Evolutionary conservation across 2,888 invertebrate genomes (phyloP).

Genomic region (Drymonia ruficornis): DNA sequence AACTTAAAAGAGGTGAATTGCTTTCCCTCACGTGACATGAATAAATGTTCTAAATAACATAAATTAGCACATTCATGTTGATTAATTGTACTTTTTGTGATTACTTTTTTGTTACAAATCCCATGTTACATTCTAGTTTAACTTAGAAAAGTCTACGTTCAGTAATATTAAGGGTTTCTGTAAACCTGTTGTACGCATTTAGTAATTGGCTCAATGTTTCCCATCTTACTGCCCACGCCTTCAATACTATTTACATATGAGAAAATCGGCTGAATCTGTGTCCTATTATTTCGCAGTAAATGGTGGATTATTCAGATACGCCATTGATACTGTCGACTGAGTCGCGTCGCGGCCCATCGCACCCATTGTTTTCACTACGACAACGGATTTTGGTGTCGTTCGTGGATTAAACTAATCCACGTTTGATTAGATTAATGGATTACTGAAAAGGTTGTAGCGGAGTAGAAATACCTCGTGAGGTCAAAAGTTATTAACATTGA

Average conservation of each 20-base stretch:
- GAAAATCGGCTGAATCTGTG: neutral
- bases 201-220: neutral
- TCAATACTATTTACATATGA: neutral
- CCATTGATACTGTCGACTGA: slow-evolving; percentile 36
- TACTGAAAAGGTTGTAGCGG: neutral
- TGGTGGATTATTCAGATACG: slow-evolving; percentile 31
- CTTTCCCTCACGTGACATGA: neutral
- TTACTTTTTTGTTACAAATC: neutral
- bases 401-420: slow-evolving; percentile 22
- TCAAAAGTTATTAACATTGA: too few species aligned
- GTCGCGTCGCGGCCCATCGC: slow-evolving; percentile 30
- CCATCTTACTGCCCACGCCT: neutral
- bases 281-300: slow-evolving; percentile 8
- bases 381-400: slow-evolving; percentile 12
- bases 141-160: too few species aligned
- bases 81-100: neutral
- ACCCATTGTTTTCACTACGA: slow-evolving; percentile 32
- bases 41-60: neutral
- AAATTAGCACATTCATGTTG: neutral
- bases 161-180: too few species aligned
- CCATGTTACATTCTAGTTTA: too few species aligned
- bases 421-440: neutral
- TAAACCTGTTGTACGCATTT: neutral
- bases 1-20: neutral
- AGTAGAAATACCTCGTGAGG: neutral